Percentiles rank a stretch among this genome's conserved stretches.
Conservation (phyloP, 2,888 invertebrate species). For the Uropetala carovei region DNA sequence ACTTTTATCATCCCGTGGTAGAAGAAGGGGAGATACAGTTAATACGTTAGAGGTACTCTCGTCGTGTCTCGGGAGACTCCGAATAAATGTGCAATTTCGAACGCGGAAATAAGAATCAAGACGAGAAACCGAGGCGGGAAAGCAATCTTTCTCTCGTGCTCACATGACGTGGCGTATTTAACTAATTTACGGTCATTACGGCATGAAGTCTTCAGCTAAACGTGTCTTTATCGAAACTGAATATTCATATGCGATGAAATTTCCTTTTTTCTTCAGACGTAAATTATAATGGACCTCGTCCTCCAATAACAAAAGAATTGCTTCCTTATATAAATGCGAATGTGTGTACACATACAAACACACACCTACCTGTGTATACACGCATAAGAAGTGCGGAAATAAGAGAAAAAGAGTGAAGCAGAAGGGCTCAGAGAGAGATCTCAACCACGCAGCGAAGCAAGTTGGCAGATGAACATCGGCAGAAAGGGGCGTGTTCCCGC, state of each 20-base stretch:
- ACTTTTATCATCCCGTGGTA: slow-evolving; percentile 1
- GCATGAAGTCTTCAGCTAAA: too few relatives aligned
- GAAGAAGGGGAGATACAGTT: background rate
- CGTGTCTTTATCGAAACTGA: too few relatives aligned
- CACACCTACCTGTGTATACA: background rate
- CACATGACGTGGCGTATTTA: background rate
- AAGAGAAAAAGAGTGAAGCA: background rate
- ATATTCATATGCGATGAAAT: too few relatives aligned
- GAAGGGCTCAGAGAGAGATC: background rate
- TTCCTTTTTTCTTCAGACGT: too few relatives aligned
- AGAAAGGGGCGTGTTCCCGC: background rate
- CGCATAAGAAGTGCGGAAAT: background rate
- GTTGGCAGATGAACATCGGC: background rate
- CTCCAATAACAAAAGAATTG: too few relatives aligned
- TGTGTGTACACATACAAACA: too few relatives aligned
- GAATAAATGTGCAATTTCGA: background rate
- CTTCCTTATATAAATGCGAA: too few relatives aligned
- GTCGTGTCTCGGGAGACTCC: background rate
- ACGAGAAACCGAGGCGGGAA: background rate
- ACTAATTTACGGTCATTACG: background rate
- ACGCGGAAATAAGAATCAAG: background rate
- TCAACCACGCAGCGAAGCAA: background rate
- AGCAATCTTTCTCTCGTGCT: background rate
- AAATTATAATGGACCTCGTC: too few relatives aligned
- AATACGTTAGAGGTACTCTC: background rate